Evolutionary conservation across 1,140 invertebrate species (phyloP).

Genomic region (Drosophila mojavensis): DNA sequence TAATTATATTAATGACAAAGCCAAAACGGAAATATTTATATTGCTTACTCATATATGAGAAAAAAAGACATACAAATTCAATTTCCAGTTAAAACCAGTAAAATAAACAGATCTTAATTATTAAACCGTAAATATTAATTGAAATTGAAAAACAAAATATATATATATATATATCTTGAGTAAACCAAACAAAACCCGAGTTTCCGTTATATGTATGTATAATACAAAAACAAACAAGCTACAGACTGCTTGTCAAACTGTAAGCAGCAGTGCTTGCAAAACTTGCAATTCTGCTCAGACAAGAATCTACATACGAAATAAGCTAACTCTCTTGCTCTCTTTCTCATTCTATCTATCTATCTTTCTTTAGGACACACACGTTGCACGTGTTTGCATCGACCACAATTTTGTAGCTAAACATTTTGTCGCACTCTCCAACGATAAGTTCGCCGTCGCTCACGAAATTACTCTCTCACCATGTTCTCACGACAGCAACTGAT

Average conservation of each 20-base stretch:
- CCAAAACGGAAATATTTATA: constrained; percentile 20
- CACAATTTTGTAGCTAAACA: constrained; percentile 58
- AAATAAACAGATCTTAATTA: neutral
- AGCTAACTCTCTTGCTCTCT: constrained; percentile 16
- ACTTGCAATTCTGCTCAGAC: constrained; percentile 25
- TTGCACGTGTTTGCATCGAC: constrained; percentile 60
- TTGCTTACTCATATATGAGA: neutral
- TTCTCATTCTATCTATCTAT: constrained; percentile 16
- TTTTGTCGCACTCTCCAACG: constrained; percentile 44
- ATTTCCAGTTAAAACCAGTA: neutral
- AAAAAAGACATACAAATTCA: neutral
- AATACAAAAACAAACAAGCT: neutral
- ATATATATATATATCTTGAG: neutral
- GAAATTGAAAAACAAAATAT: neutral
- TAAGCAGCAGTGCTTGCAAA: constrained; percentile 14
- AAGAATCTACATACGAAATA: constrained; percentile 11
- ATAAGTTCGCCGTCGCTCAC: constrained; percentile 8
- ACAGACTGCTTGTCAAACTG: constrained; percentile 6
- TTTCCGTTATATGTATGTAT: neutral
- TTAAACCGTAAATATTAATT: neutral
- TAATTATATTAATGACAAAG: neutral
- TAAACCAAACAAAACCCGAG: neutral
- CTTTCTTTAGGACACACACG: constrained; percentile 20
- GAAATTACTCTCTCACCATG: constrained; percentile 45
- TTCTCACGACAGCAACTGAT: constrained; percentile 77